Evolutionary conservation across 2,888 invertebrate species (phyloP), one percentile per base, ranked within the genome.

Genomic region (Criorhina ranunculi): DNA sequence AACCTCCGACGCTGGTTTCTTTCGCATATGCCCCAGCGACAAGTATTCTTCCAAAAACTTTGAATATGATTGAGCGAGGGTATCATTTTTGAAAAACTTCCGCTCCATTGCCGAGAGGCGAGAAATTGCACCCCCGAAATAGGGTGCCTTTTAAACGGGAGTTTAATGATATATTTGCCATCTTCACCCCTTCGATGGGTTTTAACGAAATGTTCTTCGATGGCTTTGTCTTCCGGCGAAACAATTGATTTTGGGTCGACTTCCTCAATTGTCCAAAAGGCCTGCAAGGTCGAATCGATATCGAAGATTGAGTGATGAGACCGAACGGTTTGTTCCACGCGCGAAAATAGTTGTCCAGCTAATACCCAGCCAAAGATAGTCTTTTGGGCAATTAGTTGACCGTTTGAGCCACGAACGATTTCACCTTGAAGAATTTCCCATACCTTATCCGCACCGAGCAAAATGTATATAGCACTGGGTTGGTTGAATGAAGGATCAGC

Each of bases 401-500:
- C 57, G 5, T 57, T 12, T 55, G 12, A 5, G 12, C 37, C 24
- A 12, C 15, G 17, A 51, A 55, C 11, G 1, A 17, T 5, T n/a
- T 55, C 19, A n/a, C 42, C 42, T 53, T 51, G 15, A n/a, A 55
- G 33, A 33, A 64, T 44, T 12, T 46, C 46, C 15, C 55, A 66
- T 1, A 35, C 64, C 11, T 51, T 76, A n/a, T 67, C 59, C 7
- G 67, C 76, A 4, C 67, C 51, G 7, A 77, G 51, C 5, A 69
- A 44, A 5, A 69, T 69, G 19, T 69, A 59, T 31, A 76, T n/a
- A 5, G 15, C 11, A 0, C 33, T n/a, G 1, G 31, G 17, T 37
- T 19, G 11, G 59, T 67, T 57, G 7, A 60, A 67, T 0, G 7
- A 12, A 7, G 62, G 59, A 42, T 78, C 55, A 7, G 62, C 55